Evolutionary conservation across 2,888 invertebrate genomes (phyloP), one percentile per base, ranked within the genome.

Genomic region (Sphinx pinastri): DNA sequence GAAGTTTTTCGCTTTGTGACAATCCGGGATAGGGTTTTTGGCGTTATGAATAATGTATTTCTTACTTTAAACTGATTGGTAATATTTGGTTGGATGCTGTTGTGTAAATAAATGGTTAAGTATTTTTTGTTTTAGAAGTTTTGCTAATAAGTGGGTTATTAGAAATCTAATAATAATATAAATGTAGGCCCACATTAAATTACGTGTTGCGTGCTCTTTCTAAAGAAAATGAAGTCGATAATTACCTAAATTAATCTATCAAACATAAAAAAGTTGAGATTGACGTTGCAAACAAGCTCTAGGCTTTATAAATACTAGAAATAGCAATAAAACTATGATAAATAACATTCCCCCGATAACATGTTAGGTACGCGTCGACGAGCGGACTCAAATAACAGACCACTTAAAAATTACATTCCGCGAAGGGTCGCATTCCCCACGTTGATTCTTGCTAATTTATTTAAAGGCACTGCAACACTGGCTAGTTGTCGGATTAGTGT

Each of bases 391-490:
- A 63, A 63, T 63, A 49, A 63, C 63, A 63, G 13, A 49, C 63
- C 49, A 49, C 63, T 63, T 63, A 63, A 49, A 63, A 63, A 63
- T 63, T 63, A 63, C 60, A 47, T 60, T 60, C 45, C 19, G 12
- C 19, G 63, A 19, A 63, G 63, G 63, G 63, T 63, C 13, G 63
- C n/a, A 47, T 19, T 19, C 63, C 63, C 49, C 47, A 49, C 13
- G 49, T 19, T 19, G 63, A 63, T 49, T 19, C 49, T 63, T 47
- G 63, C 16, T 60, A 60, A 60, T 47, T 47, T 47, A 45, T 60
- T 16, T 16, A 45, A 60, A 60, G 45, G 16, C 16, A 47, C 16
- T n/a, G 45, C 45, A 7, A n/a, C 16, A 47, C 16, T n/a, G 16
- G 60, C 14, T 38, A 55, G 45, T 47, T 60, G 45, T 47, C 45